Conservation (phyloP, 2,113 vertebrate species). For the Daubentonia madagascariensis region DNA sequence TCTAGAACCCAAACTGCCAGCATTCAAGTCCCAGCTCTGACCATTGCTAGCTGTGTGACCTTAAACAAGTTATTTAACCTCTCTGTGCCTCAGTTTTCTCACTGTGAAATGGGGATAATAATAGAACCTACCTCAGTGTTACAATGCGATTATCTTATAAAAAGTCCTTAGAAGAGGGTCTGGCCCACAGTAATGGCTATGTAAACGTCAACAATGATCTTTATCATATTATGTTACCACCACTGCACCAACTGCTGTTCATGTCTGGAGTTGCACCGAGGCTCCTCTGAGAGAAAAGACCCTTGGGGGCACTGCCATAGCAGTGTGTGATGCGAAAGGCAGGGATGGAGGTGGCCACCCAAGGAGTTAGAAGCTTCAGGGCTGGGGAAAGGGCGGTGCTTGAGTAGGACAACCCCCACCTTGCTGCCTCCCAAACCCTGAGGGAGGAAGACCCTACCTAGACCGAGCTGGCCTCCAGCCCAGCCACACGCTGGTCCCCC, state of each 20-base stretch:
- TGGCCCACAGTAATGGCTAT: too few species aligned
- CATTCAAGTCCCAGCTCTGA: not conserved
- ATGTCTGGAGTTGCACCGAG: not conserved
- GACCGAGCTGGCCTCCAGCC: not conserved
- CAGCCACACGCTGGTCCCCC: rapidly evolving
- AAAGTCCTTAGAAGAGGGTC: not conserved
- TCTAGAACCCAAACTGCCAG: not conserved
- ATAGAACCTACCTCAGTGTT: not conserved
- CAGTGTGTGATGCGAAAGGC: not conserved
- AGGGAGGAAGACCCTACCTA: not conserved
- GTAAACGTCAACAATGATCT: not conserved
- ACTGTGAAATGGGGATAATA: not conserved
- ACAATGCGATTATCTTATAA: not conserved
- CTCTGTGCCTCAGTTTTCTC: not conserved
- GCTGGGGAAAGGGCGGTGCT: too few species aligned
- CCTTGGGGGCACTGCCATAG: not conserved
- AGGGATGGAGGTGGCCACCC: not conserved
- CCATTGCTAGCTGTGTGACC: not conserved
- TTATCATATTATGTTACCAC: not conserved
- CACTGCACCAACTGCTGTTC: not conserved
- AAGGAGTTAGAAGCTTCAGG: not conserved
- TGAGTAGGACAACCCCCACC: not conserved
- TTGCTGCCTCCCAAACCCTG: not conserved
- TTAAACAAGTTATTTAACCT: not conserved
- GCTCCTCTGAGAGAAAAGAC: too few species aligned